A percentile compares a stretch with the other conserved stretches of the same genome.
Evolutionary conservation across 2,797 vertebrate genomes (phyloP).

Genomic region (Gallirallus australis): DNA sequence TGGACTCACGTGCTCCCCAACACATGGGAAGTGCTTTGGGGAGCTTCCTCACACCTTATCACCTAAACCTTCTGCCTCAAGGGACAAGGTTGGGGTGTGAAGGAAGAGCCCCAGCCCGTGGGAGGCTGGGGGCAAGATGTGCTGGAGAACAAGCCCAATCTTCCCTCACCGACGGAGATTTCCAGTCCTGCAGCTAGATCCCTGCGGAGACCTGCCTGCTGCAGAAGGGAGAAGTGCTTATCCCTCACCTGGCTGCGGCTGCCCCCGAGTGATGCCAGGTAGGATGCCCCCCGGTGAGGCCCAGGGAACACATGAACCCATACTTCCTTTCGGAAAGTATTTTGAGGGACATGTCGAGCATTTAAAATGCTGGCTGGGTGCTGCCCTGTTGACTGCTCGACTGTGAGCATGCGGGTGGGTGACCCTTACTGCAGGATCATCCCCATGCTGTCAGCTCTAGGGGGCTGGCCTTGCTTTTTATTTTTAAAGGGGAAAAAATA

Average conservation of each 20-base stretch:
- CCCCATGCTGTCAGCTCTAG: background rate
- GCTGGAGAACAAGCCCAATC: background rate
- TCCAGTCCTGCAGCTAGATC: background rate
- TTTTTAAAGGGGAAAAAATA: background rate
- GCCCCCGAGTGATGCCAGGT: background rate
- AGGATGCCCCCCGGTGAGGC: background rate
- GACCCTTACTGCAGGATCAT: background rate
- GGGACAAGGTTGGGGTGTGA: accelerated
- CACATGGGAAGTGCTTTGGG: accelerated
- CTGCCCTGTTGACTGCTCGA: background rate
- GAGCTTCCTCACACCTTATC: background rate
- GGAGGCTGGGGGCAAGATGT: background rate
- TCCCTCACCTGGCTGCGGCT: background rate
- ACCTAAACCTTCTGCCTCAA: background rate
- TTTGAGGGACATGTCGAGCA: accelerated
- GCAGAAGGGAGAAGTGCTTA: background rate
- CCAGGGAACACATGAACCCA: accelerated
- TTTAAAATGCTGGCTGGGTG: background rate
- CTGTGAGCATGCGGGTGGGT: accelerated
- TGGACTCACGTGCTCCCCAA: background rate
- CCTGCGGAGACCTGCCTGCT: background rate
- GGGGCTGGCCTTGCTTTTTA: background rate
- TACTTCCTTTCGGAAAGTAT: background rate
- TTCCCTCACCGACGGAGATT: background rate
- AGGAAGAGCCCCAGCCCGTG: accelerated